Base-by-base conservation (phyloP, 2,113 vertebrate species). In the Myiopsitta monachus region DNA sequence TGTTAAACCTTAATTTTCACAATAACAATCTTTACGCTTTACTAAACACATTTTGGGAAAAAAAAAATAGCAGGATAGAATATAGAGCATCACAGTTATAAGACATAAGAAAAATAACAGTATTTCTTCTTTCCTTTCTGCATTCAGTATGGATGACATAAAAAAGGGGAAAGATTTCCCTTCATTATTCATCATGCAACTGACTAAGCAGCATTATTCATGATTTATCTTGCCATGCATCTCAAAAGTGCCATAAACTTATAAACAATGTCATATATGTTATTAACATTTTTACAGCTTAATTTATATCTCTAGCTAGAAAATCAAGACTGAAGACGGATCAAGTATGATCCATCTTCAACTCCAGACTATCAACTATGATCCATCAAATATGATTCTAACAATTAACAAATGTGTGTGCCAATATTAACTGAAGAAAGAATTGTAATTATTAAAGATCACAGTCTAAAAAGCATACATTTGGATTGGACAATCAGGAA, bases 161-260 rank as follows among this genome's bases (percentile, higher is more conserved):
- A 70, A 89, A 66, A 33, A 7, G n/a, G 24, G 18, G 79, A 83
- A 66, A 31, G 39, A 30, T 3, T n/a, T 31, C 11, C 38, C 39
- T 90, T 90, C 38, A 55, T 26, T 88, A 86, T 27, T 93, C 12
- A 83, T 76, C 67, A 79, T 39, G 8, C 38, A 88, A 85, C 18
- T 94, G 91, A 92, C 55, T 94, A 79, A 94, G 59, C 46, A 57
- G 33, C 19, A 87, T 87, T 81, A 88, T 91, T 93, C 64, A 52
- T 0, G 0, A 95, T 94, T 77, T 64, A 90, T 83, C 38, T 94
- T 86, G 52, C 19, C 39, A 84, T 17, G 41, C 11, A 83, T 70
- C 26, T 59, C 91, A 55, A 62, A 95, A 86, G 24, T 73, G 26
- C 9, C 49, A 89, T 68, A 84, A 64, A 83, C 36, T 80, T 88